These are phyloP conservation scores for Mionectes macconnelli DNA, from an alignment of 2,113 vertebrate species.

Conservation along the genomic window DNA sequence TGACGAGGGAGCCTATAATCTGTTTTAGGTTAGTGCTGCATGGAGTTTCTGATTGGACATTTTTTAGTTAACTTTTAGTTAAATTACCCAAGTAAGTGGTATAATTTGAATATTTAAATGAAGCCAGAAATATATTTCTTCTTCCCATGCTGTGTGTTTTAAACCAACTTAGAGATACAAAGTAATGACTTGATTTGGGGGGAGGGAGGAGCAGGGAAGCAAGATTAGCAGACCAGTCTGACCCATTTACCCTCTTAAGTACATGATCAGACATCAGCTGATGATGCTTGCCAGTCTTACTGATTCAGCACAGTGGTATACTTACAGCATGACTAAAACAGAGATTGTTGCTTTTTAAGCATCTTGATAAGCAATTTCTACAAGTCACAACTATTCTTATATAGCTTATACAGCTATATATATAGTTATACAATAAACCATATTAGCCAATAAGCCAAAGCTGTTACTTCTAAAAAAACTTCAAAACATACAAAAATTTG, in stretches of 20 bases:
- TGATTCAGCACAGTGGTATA: slow-evolving; percentile 19
- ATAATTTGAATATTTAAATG: not conserved
- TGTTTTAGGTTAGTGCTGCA: not conserved
- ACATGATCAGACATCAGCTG: slow-evolving; percentile 53
- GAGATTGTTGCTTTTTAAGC: not conserved
- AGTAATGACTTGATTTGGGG: not conserved
- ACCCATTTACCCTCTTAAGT: slow-evolving; percentile 54
- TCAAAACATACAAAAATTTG: not conserved
- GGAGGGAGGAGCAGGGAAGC: not conserved
- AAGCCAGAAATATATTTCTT: not conserved
- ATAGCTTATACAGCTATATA: not conserved
- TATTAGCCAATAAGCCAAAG: not conserved
- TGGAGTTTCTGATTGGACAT: not conserved
- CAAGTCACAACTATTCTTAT: not conserved
- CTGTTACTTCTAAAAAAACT: not conserved
- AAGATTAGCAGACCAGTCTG: slow-evolving; percentile 36
- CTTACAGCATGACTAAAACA: not conserved
- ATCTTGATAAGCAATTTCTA: not conserved
- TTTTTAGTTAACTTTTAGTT: not conserved
- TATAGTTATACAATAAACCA: not conserved
- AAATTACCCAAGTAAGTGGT: not conserved
- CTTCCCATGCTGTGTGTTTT: not conserved
- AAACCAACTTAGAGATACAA: not conserved
- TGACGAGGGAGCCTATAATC: not conserved
- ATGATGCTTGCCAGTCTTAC: not conserved